Conservation (phyloP, 2,888 invertebrate species). For the Stomorhina lunata region DNA sequence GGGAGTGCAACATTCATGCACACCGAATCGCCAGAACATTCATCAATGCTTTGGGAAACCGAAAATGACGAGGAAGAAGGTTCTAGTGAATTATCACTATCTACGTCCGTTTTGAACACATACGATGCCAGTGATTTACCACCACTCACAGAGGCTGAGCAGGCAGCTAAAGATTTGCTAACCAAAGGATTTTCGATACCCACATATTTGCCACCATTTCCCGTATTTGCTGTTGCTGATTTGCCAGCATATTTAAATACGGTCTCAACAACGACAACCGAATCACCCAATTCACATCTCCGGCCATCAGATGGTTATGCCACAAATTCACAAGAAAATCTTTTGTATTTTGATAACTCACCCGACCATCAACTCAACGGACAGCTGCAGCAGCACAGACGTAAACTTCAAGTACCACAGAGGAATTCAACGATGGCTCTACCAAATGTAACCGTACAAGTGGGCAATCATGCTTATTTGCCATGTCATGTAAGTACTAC, state of each 20-base stretch:
- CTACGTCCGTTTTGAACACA: slow-evolving; percentile 51
- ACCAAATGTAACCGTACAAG: slow-evolving; percentile 91
- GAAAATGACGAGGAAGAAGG: slow-evolving; percentile 27
- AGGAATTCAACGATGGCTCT: slow-evolving; percentile 75
- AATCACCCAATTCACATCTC: slow-evolving; percentile 56
- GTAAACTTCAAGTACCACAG: slow-evolving; percentile 61
- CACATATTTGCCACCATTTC: slow-evolving; percentile 76
- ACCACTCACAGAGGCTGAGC: slow-evolving; percentile 60
- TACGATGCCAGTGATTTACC: slow-evolving; percentile 61
- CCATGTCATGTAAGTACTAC: slow-evolving; percentile 88
- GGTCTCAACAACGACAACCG: slow-evolving; percentile 69
- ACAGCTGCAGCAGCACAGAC: slow-evolving; percentile 36
- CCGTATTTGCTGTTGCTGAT: slow-evolving; percentile 75
- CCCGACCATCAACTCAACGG: slow-evolving; percentile 58
- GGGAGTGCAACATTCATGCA: slow-evolving; percentile 32
- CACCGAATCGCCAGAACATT: slow-evolving; percentile 28
- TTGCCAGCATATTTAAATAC: slow-evolving; percentile 73
- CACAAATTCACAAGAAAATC: slow-evolving; percentile 45
- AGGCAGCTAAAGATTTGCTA: slow-evolving; percentile 72
- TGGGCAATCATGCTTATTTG: slow-evolving; percentile 94
- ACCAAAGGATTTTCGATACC: slow-evolving; percentile 77
- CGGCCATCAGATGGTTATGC: slow-evolving; percentile 71
- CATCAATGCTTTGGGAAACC: slow-evolving; percentile 41
- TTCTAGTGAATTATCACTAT: slow-evolving; percentile 54
- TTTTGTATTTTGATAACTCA: slow-evolving; percentile 52